A percentile compares a stretch with the other conserved stretches of the same genome.
phyloP scores from a whole-genome alignment of 1,140 invertebrate genomes.

The Papilio polytes region DNA sequence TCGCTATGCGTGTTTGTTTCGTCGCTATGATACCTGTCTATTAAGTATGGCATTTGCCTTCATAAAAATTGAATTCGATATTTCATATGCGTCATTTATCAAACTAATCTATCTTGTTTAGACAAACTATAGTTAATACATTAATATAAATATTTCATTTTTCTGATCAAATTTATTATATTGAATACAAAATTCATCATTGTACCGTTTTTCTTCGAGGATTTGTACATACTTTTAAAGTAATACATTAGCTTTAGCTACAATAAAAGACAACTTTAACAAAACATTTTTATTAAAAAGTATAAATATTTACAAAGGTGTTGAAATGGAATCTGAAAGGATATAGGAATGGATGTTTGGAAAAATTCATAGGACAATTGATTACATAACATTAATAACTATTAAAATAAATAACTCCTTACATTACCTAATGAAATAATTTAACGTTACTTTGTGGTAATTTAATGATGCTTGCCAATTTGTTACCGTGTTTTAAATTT shows the following conservation, averaged over 20 bases:
- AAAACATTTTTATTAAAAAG: constrained; percentile 16
- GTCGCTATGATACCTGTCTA: too few relatives aligned
- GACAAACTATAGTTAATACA: too few relatives aligned
- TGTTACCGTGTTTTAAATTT: not conserved
- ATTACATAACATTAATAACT: not conserved
- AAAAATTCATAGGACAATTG: not conserved
- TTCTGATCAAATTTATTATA: too few relatives aligned
- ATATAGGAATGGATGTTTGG: constrained; percentile 4
- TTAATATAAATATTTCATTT: too few relatives aligned
- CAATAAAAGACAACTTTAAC: constrained; percentile 4
- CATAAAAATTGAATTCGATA: too few relatives aligned
- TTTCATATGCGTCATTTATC: too few relatives aligned
- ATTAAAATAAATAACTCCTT: constrained; percentile 1
- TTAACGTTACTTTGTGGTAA: not conserved
- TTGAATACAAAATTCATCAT: too few relatives aligned
- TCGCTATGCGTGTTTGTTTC: too few relatives aligned
- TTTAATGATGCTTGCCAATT: not conserved
- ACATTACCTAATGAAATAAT: not conserved
- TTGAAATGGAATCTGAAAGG: constrained; percentile 2
- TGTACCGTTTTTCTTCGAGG: too few relatives aligned
- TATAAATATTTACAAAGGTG: constrained; percentile 15
- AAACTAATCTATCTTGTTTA: too few relatives aligned
- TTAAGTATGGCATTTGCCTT: too few relatives aligned
- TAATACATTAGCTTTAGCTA: not conserved
- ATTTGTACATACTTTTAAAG: too few relatives aligned